Evolutionary conservation across 2,888 invertebrate species (phyloP).

Genomic region (Phengaris arion): DNA sequence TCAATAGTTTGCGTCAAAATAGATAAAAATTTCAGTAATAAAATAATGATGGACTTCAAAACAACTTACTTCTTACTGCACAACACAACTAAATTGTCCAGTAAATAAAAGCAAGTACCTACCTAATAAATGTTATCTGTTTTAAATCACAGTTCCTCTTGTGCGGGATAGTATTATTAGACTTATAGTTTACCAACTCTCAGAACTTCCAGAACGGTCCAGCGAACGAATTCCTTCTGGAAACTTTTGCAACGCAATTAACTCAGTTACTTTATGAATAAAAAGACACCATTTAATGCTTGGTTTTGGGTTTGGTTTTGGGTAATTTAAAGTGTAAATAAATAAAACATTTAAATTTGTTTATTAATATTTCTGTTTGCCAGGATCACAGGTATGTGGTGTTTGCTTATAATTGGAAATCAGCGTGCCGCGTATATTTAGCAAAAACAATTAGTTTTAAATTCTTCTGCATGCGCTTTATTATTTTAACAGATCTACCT

Average conservation of each 20-base stretch:
- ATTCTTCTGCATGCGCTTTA: too few relatives aligned
- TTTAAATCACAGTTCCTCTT: slow-evolving; percentile 4
- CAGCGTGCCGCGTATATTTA: too few relatives aligned
- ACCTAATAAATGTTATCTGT: slow-evolving; percentile 1
- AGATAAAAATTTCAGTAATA: not conserved
- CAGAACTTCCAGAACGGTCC: not conserved
- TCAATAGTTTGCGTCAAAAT: not conserved
- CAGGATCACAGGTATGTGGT: too few relatives aligned
- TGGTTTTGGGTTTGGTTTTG: not conserved
- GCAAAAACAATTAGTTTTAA: too few relatives aligned
- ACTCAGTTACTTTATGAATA: slow-evolving; percentile 4
- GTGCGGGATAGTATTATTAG: slow-evolving; percentile 17
- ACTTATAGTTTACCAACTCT: slow-evolving; percentile 23
- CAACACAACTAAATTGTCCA: not conserved
- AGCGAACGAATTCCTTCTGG: not conserved
- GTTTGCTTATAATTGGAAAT: too few relatives aligned
- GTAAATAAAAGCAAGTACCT: not conserved
- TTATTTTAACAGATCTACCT: too few relatives aligned
- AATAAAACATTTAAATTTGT: too few relatives aligned
- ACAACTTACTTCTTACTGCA: not conserved
- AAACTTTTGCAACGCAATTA: not conserved
- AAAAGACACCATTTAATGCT: not conserved
- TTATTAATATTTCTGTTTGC: too few relatives aligned
- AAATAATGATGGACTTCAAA: not conserved
- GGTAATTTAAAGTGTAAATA: not conserved